These are phyloP conservation scores for Camelus bactrianus DNA, from an alignment of 2,113 vertebrate genomes.

Conservation along the genomic window DNA sequence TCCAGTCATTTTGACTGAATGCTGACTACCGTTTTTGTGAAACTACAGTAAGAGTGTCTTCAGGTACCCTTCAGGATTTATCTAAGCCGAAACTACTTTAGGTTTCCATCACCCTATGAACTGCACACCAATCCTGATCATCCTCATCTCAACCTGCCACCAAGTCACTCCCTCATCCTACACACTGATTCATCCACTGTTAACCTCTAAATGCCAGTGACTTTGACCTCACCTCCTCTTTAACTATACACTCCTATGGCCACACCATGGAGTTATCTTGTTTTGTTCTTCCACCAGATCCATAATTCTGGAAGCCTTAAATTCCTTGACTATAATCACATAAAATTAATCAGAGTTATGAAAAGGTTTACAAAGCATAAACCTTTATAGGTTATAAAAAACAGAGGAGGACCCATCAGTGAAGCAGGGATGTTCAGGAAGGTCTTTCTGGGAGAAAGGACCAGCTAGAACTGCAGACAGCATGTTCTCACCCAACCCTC, in stretches of 20 bases:
- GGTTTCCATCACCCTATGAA: neutral
- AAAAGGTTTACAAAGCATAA: neutral
- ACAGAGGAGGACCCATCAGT: neutral
- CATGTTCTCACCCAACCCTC: neutral
- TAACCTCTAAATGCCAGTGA: neutral
- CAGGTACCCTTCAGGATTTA: too few species aligned
- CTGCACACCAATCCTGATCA: too few species aligned
- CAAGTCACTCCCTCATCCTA: neutral
- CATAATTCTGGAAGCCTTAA: neutral
- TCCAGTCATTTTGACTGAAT: neutral
- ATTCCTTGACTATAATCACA: neutral
- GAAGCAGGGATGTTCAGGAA: neutral
- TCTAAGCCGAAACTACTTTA: neutral
- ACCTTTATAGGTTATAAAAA: neutral
- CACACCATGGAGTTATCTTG: neutral
- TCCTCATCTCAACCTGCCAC: neutral
- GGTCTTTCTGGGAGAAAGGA: neutral
- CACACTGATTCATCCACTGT: too few species aligned
- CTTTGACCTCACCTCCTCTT: neutral
- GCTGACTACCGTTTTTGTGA: neutral
- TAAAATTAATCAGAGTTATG: neutral
- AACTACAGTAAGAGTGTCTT: neutral
- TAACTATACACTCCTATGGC: neutral
- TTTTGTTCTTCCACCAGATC: neutral
- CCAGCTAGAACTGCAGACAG: neutral